Conservation (phyloP, 2,797 vertebrate genomes). For the Garrulus glandarius region DNA sequence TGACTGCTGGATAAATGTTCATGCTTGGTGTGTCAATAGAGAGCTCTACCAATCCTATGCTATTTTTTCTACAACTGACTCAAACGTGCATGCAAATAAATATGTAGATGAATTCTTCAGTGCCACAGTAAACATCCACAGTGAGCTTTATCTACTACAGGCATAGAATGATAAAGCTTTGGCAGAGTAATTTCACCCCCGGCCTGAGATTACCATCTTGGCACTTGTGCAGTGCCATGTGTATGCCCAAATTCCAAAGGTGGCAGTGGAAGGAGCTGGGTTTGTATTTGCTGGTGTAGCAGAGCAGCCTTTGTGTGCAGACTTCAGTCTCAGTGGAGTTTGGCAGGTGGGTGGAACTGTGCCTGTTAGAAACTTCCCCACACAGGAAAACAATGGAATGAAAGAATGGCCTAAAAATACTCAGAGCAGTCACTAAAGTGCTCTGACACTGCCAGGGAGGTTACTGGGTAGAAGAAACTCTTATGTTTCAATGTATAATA, state of each 20-base stretch:
- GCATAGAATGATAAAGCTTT: slow-evolving; percentile 29
- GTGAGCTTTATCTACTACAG: slow-evolving; percentile 26
- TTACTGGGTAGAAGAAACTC: slow-evolving; percentile 40
- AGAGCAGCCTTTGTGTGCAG: neutral
- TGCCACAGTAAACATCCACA: slow-evolving; percentile 58
- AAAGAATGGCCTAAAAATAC: slow-evolving; percentile 21
- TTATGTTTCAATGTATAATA: slow-evolving; percentile 11
- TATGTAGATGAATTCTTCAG: slow-evolving; percentile 69
- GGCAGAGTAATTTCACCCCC: slow-evolving; percentile 23
- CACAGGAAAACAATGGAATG: neutral
- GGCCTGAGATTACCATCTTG: slow-evolving; percentile 29
- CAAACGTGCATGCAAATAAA: slow-evolving; percentile 66
- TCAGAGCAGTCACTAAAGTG: neutral
- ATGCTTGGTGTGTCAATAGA: slow-evolving; percentile 59
- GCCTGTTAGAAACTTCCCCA: neutral
- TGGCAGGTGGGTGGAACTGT: neutral
- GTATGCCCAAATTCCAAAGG: neutral
- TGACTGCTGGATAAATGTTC: slow-evolving; percentile 63
- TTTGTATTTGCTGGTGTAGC: neutral
- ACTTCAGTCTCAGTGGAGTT: neutral
- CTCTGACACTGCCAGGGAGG: slow-evolving; percentile 33
- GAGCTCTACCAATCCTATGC: slow-evolving; percentile 47
- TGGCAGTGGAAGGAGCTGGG: neutral
- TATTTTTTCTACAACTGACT: slow-evolving; percentile 30
- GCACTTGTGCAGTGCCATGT: neutral